Percentiles rank a stretch among this genome's conserved stretches.
phyloP scores from a whole-genome alignment of 2,888 invertebrate species.

The Petrolisthes manimaculis region DNA sequence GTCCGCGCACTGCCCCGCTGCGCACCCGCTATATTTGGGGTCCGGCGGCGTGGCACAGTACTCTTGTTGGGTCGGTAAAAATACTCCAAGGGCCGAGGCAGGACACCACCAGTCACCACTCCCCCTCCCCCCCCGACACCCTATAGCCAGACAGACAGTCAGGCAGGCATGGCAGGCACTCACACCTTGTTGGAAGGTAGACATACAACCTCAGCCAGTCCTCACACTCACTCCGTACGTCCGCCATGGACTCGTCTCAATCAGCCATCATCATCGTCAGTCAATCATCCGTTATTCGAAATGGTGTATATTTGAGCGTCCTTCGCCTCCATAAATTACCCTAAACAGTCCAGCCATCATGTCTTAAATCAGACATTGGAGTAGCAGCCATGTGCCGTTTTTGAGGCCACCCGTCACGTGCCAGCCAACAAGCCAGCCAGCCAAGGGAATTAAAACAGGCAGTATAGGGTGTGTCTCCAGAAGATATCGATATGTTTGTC shows the following conservation, averaged over 20 bases:
- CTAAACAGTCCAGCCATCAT: too few relatives aligned
- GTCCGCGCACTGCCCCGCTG: slow-evolving; percentile 33
- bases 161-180: too few relatives aligned
- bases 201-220: not conserved
- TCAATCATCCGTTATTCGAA: slow-evolving; percentile 7
- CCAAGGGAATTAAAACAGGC: too few relatives aligned
- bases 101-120: slow-evolving; percentile 2
- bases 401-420: too few relatives aligned
- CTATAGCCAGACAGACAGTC: not conserved
- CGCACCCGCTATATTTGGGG: slow-evolving; percentile 60
- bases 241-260: not conserved
- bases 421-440: too few relatives aligned
- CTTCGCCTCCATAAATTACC: too few relatives aligned
- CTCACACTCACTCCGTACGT: not conserved
- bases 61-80: slow-evolving; percentile 36
- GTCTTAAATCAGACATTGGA: too few relatives aligned
- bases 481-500: too few relatives aligned
- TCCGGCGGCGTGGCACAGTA: slow-evolving; percentile 41
- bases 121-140: not conserved
- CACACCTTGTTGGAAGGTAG: too few relatives aligned
- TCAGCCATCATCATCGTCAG: slow-evolving; percentile 18
- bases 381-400: too few relatives aligned
- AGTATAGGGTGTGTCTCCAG: too few relatives aligned
- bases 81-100: slow-evolving; percentile 32
- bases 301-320: not conserved